Evolutionary conservation across 2,888 invertebrate genomes (phyloP).

Genomic region (Melanchra persicariae): DNA sequence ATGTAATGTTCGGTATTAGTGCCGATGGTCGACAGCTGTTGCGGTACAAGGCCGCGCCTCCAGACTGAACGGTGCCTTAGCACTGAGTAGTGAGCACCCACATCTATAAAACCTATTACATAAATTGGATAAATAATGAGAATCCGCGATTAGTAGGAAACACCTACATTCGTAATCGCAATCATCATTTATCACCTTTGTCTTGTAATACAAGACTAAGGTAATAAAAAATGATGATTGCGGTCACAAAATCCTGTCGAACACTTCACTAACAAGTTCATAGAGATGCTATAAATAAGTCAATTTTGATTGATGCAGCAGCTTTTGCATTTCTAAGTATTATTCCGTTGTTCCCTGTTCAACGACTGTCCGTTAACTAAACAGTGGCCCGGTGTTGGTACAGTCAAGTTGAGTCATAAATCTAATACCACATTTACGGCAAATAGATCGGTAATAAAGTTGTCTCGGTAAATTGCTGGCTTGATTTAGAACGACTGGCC

Average conservation of each 20-base stretch:
- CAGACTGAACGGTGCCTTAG: conserved; percentile 73
- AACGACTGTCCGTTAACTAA: conserved; percentile 40
- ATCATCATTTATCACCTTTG: no score
- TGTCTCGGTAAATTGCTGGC: conserved; percentile 71
- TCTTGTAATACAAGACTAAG: conserved; percentile 20
- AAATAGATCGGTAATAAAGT: conserved; percentile 78
- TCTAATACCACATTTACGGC: conserved; percentile 75
- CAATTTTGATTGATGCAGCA: conserved; percentile 40
- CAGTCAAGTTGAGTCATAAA: conserved; percentile 71
- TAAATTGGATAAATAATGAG: conserved; percentile 59
- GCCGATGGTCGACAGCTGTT: conserved; percentile 55
- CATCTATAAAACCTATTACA: conserved; percentile 52
- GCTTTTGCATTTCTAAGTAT: conserved; percentile 34
- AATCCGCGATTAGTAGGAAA: conserved; percentile 43
- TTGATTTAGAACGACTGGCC: conserved; percentile 66
- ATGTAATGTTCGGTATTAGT: conserved; percentile 61
- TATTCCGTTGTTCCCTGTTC: conserved; percentile 26
- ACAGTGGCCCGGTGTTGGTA: conserved; percentile 38
- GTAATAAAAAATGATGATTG: conserved; percentile 49
- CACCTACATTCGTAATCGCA: conserved; percentile 48
- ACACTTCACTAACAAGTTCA: conserved; percentile 38
- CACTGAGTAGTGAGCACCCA: conserved; percentile 48
- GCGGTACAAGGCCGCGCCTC: conserved; percentile 63
- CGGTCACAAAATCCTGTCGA: conserved; percentile 30
- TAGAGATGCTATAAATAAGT: conserved; percentile 35